Base-by-base conservation (phyloP, 2,797 vertebrate species). In the Myotis planiceps region DNA sequence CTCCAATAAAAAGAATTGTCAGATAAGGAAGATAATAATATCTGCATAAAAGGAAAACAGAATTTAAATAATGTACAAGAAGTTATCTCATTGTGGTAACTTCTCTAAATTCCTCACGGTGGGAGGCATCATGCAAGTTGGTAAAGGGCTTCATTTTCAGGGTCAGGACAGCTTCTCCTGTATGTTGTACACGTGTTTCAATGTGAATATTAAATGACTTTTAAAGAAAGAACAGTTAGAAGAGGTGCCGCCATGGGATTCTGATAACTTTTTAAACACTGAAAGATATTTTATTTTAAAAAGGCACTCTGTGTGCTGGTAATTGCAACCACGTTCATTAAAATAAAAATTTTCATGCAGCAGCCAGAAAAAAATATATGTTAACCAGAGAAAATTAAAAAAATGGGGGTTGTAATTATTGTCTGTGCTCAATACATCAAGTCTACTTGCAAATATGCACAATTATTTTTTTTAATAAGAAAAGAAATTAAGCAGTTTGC, bases 381-480 rank as follows among this genome's bases (percentile, higher is more conserved):
- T 69, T 95, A 95, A 95, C 68, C 45, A 84, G 60, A 79, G 80
- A 76, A 95, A 76, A 47, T 72, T 42, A 42, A 45, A n/a, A 88
- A 63, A 76, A 32, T 47, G 27, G 66, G 72, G 95, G 45, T 78
- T 90, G 19, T 21, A 55, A 60, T 65, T 92, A 65, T 88, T 76
- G 71, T 37, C 65, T 37, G 14, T 39, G 69, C 6, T 96, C 49
- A 84, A 53, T 87, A 94, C 84, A 81, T 87, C 83, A 92, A 89
- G 29, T 39, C 66, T 92, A 60, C 71, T 97, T 96, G 29, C 45
- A 94, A 95, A 81, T 69, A 72, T 58, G 66, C 71, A 87, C 25
- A 94, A 76, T 92, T 84, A 75, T 71, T 96, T 97, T 97, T 80
- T 75, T 88, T 88, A 86, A 95, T 84, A 68, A 91, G 96, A 97